Evolutionary conservation across 2,888 invertebrate genomes (phyloP).

Genomic region (Acrobeloides nanus): DNA sequence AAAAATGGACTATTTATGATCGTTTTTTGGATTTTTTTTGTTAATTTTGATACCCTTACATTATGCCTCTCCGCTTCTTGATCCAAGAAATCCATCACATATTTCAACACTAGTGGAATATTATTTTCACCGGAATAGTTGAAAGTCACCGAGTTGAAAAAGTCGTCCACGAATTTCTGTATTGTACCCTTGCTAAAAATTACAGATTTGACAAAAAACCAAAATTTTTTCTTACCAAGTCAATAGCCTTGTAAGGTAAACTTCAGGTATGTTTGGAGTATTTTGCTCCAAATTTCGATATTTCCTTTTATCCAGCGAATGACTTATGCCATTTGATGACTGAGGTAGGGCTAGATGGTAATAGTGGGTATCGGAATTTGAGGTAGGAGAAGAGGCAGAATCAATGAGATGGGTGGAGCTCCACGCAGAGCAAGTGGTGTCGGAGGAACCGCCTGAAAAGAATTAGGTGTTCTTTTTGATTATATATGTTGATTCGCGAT

Average conservation of each 20-base stretch:
- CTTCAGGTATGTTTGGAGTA: conserved; percentile 83
- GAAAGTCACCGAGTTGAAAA: conserved; percentile 83
- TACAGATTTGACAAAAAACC: neutral
- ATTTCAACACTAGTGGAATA: conserved; percentile 84
- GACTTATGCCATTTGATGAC: conserved; percentile 3
- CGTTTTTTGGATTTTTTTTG: too few relatives aligned
- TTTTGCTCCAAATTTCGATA: conserved; percentile 14
- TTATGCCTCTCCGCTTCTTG: conserved; percentile 75
- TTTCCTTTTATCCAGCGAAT: conserved; percentile 13
- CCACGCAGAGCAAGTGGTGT: conserved; percentile 33
- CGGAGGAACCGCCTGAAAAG: conserved; percentile 18
- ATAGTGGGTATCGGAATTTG: conserved; percentile 15
- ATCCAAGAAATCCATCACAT: conserved; percentile 87
- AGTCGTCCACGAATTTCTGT: conserved; percentile 96
- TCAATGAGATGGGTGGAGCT: conserved; percentile 31
- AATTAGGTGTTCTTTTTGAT: too few relatives aligned
- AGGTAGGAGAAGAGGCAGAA: conserved; percentile 4
- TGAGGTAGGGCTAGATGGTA: conserved; percentile 30
- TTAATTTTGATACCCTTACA: too few relatives aligned
- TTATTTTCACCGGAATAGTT: conserved; percentile 66
- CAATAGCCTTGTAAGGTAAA: conserved; percentile 76
- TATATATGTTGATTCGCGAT: too few relatives aligned
- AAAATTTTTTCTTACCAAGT: conserved; percentile 58
- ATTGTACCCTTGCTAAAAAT: conserved; percentile 70
- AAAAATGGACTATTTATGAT: too few relatives aligned